Conservation (phyloP, 2,888 invertebrate species). For the Amphimallon solstitiale region DNA sequence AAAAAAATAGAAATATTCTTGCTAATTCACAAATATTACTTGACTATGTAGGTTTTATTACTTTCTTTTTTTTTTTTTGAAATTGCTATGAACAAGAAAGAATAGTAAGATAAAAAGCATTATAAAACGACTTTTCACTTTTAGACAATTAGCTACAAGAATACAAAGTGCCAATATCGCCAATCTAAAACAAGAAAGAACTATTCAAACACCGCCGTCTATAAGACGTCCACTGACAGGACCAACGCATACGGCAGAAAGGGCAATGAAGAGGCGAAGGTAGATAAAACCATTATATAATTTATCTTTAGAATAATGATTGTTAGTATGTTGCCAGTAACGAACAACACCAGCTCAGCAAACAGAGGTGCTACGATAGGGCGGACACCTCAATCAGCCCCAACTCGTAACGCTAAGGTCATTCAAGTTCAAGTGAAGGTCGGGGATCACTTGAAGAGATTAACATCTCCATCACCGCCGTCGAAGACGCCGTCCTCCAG, state of each 20-base stretch:
- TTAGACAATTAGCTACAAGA: constrained; percentile 33
- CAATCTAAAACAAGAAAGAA: constrained; percentile 13
- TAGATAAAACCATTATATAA: constrained; percentile 41
- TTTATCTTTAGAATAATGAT: constrained; percentile 62
- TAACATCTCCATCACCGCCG: constrained; percentile 10
- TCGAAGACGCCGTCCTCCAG: constrained; percentile 16
- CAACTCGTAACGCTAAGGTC: constrained; percentile 27
- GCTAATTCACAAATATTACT: no score
- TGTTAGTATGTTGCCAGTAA: constrained; percentile 60
- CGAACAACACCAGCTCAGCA: constrained; percentile 45
- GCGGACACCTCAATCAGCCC: constrained; percentile 25
- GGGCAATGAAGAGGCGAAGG: constrained; percentile 47
- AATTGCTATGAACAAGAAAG: background rate
- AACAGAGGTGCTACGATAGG: constrained; percentile 39
- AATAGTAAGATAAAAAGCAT: no score
- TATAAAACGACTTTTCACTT: background rate
- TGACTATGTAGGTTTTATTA: no score
- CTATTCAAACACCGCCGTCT: background rate
- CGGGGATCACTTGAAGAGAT: constrained; percentile 8
- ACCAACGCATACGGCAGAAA: constrained; percentile 42
- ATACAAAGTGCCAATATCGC: constrained; percentile 42
- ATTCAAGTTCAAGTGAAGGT: constrained; percentile 12
- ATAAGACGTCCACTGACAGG: constrained; percentile 42
- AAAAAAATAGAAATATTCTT: no score
- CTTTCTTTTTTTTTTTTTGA: no score